These are phyloP conservation scores for Acleris laterana DNA, from an alignment of 2,888 invertebrate species.

Conservation along the genomic window DNA sequence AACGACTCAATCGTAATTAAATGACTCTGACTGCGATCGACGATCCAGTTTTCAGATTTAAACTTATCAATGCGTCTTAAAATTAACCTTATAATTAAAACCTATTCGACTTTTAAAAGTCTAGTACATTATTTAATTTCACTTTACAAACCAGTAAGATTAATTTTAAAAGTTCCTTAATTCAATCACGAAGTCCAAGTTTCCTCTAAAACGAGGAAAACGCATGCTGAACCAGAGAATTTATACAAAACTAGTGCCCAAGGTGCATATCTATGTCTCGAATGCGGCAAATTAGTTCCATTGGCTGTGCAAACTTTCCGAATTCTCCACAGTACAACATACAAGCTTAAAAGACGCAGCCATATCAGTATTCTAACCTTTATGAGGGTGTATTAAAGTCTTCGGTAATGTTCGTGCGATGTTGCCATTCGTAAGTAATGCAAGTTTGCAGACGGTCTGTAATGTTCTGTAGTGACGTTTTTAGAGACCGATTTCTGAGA, in stretches of 20 bases:
- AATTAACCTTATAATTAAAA: no score
- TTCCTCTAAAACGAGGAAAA: slow-evolving; percentile 28
- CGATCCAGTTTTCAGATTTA: no score
- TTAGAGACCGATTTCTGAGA: slow-evolving; percentile 46
- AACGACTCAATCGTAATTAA: no score
- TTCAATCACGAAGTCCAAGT: slow-evolving; percentile 4
- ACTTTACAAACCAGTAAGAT: background rate
- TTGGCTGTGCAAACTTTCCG: slow-evolving; percentile 62
- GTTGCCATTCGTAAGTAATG: slow-evolving; percentile 50
- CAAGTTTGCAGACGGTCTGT: slow-evolving; percentile 60
- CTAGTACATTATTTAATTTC: background rate
- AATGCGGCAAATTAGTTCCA: slow-evolving; percentile 68
- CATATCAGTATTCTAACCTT: background rate
- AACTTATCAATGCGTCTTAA: no score
- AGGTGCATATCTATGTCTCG: slow-evolving; percentile 60
- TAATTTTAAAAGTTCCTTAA: slow-evolving; percentile 7
- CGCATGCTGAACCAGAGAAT: slow-evolving; percentile 51
- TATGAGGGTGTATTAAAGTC: slow-evolving; percentile 4
- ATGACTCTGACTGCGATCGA: no score
- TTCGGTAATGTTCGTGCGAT: background rate
- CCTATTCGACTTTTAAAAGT: background rate
- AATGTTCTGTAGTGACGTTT: slow-evolving; percentile 45
- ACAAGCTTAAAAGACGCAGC: background rate
- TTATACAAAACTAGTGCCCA: slow-evolving; percentile 55
- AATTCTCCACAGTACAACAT: slow-evolving; percentile 49